Conservation (phyloP, 2,888 invertebrate genomes). For the Platycheirus rosarum region DNA sequence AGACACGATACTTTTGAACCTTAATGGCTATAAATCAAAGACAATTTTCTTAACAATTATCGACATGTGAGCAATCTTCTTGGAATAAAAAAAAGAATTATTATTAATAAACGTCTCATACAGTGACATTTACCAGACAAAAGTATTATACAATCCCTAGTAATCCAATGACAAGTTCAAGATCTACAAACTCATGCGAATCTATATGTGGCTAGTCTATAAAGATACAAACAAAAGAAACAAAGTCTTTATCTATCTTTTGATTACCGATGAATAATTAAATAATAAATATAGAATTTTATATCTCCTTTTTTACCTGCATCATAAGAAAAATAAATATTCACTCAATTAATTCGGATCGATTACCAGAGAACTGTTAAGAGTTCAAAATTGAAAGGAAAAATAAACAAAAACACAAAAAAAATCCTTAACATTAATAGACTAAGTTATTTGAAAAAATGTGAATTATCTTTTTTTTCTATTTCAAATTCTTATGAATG, state of each 20-base stretch:
- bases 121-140: constrained; percentile 12
- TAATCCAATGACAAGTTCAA: constrained; percentile 34
- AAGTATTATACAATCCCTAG: constrained; percentile 11
- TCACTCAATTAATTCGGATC: constrained; percentile 32
- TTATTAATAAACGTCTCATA: neutral
- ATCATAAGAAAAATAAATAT: neutral
- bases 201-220: constrained; percentile 3
- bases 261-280: constrained; percentile 11
- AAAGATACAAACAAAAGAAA: neutral
- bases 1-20: constrained; percentile 6
- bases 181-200: constrained; percentile 43
- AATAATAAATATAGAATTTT: too few species aligned
- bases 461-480: constrained; percentile 1
- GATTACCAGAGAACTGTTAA: constrained; percentile 35
- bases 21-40: constrained; percentile 6
- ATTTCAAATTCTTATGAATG: constrained; percentile 56
- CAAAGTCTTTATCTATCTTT: constrained; percentile 32
- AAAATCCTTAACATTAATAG: constrained; percentile 14
- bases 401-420: constrained; percentile 5
- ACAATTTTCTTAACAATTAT: constrained; percentile 11
- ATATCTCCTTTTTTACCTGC: too few species aligned
- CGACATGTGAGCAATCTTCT: constrained; percentile 42
- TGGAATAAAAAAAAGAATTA: neutral
- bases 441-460: neutral
- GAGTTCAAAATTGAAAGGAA: constrained; percentile 1